Evolutionary conservation across 2,113 vertebrate species (phyloP), one percentile per base, ranked within the genome.

Genomic region (Scortum barcoo): DNA sequence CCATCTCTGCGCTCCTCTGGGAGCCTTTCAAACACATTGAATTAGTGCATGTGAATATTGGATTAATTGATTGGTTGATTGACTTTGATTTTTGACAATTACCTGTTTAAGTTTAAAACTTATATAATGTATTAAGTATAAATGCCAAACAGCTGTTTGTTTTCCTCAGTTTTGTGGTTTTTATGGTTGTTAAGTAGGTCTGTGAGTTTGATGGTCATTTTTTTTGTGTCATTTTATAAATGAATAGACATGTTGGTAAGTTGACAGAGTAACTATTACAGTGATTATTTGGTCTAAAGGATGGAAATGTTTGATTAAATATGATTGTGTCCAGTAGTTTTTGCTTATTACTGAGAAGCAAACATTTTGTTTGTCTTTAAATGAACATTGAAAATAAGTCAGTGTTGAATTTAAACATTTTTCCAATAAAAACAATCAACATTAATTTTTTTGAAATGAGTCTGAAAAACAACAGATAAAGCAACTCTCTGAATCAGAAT

Each of bases 1-100:
- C n/a, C 56, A 78, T 73, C 44, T 76, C 58, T 50, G 22, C 42
- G 53, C 56, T 26, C 73, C 38, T 70, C 36, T 69, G 24, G 20
- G 4, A 10, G 28, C 24, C 36, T 22, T 75, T 74, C 11, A 1
- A 53, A 66, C 56, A 57, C 36, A 51, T 0, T 57, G 8, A 28
- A 19, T 33, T 14, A 66, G 28, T 30, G 2, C 42, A 28, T 58
- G 16, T 42, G n/a, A 48, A 44, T n/a, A 28, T 3, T 8, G 62
- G 12, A 51, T 22, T 17, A 2, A 66, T 19, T 80, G 26, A 40
- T 24, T 28, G 9, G 22, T 40, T 28, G 0, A 26, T 12, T 46
- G 1, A 28, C 33, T 14, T 22, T 9, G 5, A 22, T 24, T 66
- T 7, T n/a, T 57, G 24, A 40, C 8, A 48, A 11, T 51, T 53